Evolutionary conservation across 2,797 vertebrate species (phyloP).

Genomic region (Sternarchorhynchus goeldii): DNA sequence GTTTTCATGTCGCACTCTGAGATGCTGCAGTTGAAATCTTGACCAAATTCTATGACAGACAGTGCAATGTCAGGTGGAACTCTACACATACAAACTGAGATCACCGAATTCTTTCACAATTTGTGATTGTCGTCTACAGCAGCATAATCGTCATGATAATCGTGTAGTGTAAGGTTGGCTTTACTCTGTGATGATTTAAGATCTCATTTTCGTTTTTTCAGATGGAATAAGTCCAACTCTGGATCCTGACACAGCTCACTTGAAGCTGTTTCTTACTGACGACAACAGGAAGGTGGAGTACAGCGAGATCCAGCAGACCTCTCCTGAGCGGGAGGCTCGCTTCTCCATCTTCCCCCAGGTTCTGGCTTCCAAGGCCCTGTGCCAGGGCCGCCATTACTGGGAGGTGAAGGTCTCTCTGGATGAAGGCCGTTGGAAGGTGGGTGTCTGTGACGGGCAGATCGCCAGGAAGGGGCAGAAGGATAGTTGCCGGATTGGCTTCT

Average conservation of each 20-base stretch:
- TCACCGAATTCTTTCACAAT: too few relatives aligned
- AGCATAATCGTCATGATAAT: too few relatives aligned
- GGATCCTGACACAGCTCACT: constrained; percentile 77
- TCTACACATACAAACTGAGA: too few relatives aligned
- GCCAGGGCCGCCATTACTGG: constrained; percentile 67
- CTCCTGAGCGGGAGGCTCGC: constrained; percentile 65
- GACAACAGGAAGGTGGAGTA: constrained; percentile 69
- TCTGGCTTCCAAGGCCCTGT: constrained; percentile 62
- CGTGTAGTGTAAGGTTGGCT: too few relatives aligned
- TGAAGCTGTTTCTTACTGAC: constrained; percentile 74
- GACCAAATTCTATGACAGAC: too few relatives aligned
- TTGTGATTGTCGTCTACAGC: too few relatives aligned
- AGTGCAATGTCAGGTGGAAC: too few relatives aligned
- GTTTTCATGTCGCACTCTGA: too few relatives aligned
- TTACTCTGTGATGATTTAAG: not conserved
- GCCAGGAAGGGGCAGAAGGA: constrained; percentile 78
- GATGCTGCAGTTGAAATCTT: too few relatives aligned
- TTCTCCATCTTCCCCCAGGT: constrained; percentile 80
- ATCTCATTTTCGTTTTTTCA: constrained; percentile 51
- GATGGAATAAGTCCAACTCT: constrained; percentile 72
- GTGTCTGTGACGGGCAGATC: constrained; percentile 71
- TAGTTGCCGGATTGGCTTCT: constrained; percentile 75
- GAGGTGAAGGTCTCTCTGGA: constrained; percentile 53
- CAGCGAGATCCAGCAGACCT: constrained; percentile 70
- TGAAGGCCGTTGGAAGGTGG: constrained; percentile 67